Evolutionary conservation across 2,888 invertebrate species (phyloP), one percentile per base, ranked within the genome.

Genomic region (Brenthis hecate): DNA sequence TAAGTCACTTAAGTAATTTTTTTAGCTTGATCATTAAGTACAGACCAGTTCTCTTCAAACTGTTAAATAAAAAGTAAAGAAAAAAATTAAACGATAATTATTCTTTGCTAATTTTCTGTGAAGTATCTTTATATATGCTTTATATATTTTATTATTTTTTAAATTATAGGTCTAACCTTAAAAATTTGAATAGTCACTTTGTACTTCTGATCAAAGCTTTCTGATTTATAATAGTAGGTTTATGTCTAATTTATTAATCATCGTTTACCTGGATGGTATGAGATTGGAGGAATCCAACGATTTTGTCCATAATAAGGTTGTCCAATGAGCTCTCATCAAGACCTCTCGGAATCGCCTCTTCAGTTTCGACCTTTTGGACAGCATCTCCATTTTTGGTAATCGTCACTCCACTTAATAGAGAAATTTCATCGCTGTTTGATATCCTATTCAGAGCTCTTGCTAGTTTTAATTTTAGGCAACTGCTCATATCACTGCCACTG

Each of bases 381-480:
- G 90, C 91, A 78, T 89, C 84, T 70, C 93, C 90, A 78, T 96
- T 95, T 78, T 95, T 95, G 13, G 96, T 94, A 77, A 97, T 94
- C 68, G 95, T 95, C 63, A 97, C 94, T n/a, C 97, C 97, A 67
- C 96, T 96, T 66, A 95, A 88, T 14, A 97, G 82, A 48, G 94
- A 93, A 61, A 97, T 85, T 74, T 96, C 95, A 72, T 96, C 95
- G 73, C 93, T 94, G 71, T 96, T 94, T 47, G 96, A 94, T 58
- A 95, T 94, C 79, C 96, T 95, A 78, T 96, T 96, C 85, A 97
- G 89, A 2, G 96, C 95, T 28, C 96, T 94, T n/a, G 97, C 93
- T 63, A 97, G 86, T 83, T 97, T 97, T 71, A 96, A 88, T 85
- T 97, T 97, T 64, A 97, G 91, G 77, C 97, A 97, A 70, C 96